phyloP scores from a whole-genome alignment of 2,888 invertebrate species.

The Sinohyriopsis cumingii region DNA sequence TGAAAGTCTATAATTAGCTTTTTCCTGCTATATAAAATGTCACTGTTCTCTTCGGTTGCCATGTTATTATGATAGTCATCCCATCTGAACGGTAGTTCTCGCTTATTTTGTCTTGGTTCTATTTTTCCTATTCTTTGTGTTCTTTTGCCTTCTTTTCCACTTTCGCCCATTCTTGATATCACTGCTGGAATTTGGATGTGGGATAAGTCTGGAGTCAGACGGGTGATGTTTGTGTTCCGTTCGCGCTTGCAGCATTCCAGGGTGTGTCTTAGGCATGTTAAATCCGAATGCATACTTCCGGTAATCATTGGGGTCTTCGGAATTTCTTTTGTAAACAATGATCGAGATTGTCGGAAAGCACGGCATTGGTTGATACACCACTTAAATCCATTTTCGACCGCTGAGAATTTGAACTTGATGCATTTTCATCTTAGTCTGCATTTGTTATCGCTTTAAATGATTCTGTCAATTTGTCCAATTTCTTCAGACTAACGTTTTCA shows the following conservation, averaged over 20 bases:
- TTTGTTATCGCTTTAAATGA: slow-evolving; percentile 15
- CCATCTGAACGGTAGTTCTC: slow-evolving; percentile 55
- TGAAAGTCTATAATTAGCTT: slow-evolving; percentile 71
- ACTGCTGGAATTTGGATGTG: slow-evolving; percentile 52
- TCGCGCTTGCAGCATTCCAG: slow-evolving; percentile 60
- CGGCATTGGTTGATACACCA: slow-evolving; percentile 34
- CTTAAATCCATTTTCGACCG: slow-evolving; percentile 26
- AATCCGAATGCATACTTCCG: slow-evolving; percentile 40
- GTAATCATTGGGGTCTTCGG: slow-evolving; percentile 59
- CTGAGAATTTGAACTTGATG: slow-evolving; percentile 20
- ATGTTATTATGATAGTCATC: slow-evolving; percentile 43
- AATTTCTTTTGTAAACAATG: slow-evolving; percentile 67
- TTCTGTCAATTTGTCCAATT: slow-evolving; percentile 48
- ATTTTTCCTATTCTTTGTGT: slow-evolving; percentile 39
- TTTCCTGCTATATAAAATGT: slow-evolving; percentile 62
- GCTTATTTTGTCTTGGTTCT: slow-evolving; percentile 38
- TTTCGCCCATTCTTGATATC: slow-evolving; percentile 22
- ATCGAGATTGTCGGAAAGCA: slow-evolving; percentile 33
- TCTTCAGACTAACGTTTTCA: slow-evolving; percentile 57
- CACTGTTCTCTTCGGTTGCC: slow-evolving; percentile 39
- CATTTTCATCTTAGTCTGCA: slow-evolving; percentile 8
- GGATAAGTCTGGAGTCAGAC: slow-evolving; percentile 47
- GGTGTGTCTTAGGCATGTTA: slow-evolving; percentile 63
- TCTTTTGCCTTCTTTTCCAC: slow-evolving; percentile 31
- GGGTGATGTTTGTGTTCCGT: slow-evolving; percentile 47